phyloP scores from a whole-genome alignment of 2,113 vertebrate genomes.

The Eurystomus gularis region DNA sequence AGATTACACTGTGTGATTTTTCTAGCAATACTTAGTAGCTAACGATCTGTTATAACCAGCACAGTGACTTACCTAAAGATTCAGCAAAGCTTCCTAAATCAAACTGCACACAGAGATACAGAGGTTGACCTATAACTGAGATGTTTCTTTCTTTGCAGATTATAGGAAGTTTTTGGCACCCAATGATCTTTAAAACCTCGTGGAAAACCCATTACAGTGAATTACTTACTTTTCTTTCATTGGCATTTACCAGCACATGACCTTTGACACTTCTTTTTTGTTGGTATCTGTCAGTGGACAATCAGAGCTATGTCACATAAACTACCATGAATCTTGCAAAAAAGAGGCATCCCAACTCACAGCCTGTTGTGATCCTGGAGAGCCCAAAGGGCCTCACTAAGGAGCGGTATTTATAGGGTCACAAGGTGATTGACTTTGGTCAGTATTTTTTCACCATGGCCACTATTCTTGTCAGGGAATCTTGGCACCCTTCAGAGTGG shows the following conservation, averaged over 20 bases:
- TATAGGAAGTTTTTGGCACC: not conserved
- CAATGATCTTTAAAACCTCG: not conserved
- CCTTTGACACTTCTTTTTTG: not conserved
- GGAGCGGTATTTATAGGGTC: not conserved
- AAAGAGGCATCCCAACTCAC: not conserved
- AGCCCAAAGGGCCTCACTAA: not conserved
- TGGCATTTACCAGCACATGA: not conserved
- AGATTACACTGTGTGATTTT: not conserved
- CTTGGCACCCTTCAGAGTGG: not conserved
- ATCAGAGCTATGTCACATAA: not conserved
- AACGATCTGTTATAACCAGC: not conserved
- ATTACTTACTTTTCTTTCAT: not conserved
- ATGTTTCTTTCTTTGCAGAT: not conserved
- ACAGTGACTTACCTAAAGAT: not conserved
- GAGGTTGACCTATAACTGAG: not conserved
- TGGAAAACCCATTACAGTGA: not conserved
- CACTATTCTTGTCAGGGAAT: not conserved
- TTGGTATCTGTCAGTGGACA: not conserved
- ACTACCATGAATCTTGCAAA: not conserved
- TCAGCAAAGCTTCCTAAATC: not conserved
- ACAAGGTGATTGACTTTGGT: not conserved
- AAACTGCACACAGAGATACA: not conserved
- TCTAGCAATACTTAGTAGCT: not conserved
- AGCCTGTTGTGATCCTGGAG: not conserved
- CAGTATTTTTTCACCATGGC: not conserved